phyloP scores from a whole-genome alignment of 35 echinoderm and acorn worm genomes.

The Eucidaris tribuloides region DNA sequence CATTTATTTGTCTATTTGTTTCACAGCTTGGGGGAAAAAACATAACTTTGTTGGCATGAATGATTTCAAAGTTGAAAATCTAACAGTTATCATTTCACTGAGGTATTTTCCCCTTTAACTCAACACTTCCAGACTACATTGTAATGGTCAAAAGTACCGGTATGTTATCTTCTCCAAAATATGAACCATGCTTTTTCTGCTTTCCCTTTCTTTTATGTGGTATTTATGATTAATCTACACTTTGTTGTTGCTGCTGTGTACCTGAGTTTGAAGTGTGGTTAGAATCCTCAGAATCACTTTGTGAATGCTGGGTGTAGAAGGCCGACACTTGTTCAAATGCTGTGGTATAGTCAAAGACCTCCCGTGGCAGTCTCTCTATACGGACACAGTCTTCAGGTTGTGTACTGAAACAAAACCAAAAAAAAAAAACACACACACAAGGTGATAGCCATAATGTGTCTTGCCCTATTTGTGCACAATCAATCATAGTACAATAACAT shows the following conservation, averaged over 20 bases:
- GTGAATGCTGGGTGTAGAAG: conserved; percentile 47
- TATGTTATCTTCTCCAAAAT: background rate
- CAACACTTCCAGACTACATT: background rate
- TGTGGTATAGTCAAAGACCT: conserved; percentile 44
- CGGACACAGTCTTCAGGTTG: conserved; percentile 73
- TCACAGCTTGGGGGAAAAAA: too few species aligned
- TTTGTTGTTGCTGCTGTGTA: background rate
- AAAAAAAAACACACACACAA: conserved; percentile 5
- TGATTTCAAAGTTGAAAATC: too few species aligned
- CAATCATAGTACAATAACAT: background rate
- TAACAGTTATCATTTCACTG: too few species aligned
- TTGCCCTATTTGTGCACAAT: too few species aligned
- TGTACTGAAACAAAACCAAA: conserved; percentile 37
- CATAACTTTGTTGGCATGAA: too few species aligned
- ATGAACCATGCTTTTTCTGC: background rate
- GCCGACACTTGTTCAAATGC: conserved; percentile 75
- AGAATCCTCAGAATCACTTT: background rate
- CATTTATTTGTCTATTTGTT: too few species aligned
- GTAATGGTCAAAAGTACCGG: background rate
- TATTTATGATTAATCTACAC: background rate
- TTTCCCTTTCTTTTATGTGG: background rate
- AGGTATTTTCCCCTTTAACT: too few species aligned
- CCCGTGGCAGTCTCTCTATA: conserved; percentile 54
- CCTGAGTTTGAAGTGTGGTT: background rate
- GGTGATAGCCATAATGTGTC: background rate